A percentile compares a stretch with the other conserved stretches of the same genome.
These are phyloP conservation scores for Corythoichthys haematopterus DNA, from an alignment of 2,113 vertebrate genomes.

Conservation along the genomic window DNA sequence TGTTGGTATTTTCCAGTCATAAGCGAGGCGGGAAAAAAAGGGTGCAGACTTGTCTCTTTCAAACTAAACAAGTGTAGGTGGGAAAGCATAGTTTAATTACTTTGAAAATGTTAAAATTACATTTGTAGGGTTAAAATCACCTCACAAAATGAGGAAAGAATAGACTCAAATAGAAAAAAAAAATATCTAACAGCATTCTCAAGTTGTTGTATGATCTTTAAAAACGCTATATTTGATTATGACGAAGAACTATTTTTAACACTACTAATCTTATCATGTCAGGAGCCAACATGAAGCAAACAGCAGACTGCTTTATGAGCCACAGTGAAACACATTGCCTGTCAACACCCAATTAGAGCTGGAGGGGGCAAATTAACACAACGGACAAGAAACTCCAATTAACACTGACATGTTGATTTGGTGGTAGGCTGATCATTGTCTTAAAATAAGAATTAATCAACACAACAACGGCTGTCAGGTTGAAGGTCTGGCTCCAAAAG, in stretches of 20 bases:
- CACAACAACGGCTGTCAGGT: conserved; percentile 38
- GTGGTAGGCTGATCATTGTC: conserved; percentile 52
- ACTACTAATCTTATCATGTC: background rate
- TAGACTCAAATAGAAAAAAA: too few species aligned
- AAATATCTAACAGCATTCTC: too few species aligned
- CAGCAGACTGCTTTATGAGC: conserved; percentile 20
- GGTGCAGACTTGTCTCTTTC: too few species aligned
- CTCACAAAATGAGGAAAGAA: too few species aligned
- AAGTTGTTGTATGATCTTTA: too few species aligned
- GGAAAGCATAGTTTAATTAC: too few species aligned
- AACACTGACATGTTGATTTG: conserved; percentile 61
- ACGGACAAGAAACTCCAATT: conserved; percentile 60
- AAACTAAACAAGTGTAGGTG: too few species aligned
- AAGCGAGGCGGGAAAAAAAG: too few species aligned
- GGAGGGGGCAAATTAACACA: conserved; percentile 49
- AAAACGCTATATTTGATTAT: background rate
- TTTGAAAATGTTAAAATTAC: too few species aligned
- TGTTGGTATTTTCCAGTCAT: too few species aligned
- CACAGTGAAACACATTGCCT: conserved; percentile 31
- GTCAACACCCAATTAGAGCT: conserved; percentile 55
- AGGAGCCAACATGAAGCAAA: conserved; percentile 20
- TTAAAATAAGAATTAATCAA: conserved; percentile 69
- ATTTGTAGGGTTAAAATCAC: too few species aligned
- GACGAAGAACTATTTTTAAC: background rate
- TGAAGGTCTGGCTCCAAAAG: conserved; percentile 27